Conservation (phyloP, 92 coral and sea anemone species). For the Porites evermanni region DNA sequence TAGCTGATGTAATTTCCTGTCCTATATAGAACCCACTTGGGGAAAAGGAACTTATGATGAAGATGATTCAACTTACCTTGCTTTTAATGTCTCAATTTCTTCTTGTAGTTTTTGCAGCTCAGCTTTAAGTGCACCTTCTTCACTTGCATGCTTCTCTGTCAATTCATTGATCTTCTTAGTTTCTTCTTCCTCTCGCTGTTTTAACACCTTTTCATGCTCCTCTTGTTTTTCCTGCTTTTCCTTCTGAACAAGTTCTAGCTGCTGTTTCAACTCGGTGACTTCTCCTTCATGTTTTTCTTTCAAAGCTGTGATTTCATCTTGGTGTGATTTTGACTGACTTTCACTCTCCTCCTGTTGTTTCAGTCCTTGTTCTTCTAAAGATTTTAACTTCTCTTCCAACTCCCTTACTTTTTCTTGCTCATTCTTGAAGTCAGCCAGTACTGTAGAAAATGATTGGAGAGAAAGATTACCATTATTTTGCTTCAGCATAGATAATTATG, state of each 20-base stretch:
- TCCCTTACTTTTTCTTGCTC: slow-evolving; percentile 76
- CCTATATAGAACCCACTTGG: background rate
- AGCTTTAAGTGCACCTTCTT: slow-evolving; percentile 68
- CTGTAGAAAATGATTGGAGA: slow-evolving; percentile 43
- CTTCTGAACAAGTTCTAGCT: slow-evolving; percentile 75
- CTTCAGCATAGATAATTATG: background rate
- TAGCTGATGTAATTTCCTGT: background rate
- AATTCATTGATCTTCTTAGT: slow-evolving; percentile 67
- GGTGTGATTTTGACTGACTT: slow-evolving; percentile 44
- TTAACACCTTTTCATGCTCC: slow-evolving; percentile 51
- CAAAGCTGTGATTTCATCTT: slow-evolving; percentile 71
- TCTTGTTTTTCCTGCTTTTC: slow-evolving; percentile 81
- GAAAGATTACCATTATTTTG: too few species aligned
- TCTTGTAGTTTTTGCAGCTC: slow-evolving; percentile 79
- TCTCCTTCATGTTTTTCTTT: slow-evolving; percentile 77
- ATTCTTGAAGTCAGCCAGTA: slow-evolving; percentile 77
- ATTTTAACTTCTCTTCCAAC: slow-evolving; percentile 77
- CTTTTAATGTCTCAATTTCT: slow-evolving; percentile 63
- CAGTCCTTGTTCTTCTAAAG: slow-evolving; percentile 62
- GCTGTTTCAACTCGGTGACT: slow-evolving; percentile 71
- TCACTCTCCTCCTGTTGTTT: slow-evolving; percentile 69
- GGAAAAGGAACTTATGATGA: too few species aligned
- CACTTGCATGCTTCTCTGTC: slow-evolving; percentile 75
- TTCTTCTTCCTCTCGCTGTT: slow-evolving; percentile 77
- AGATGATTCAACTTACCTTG: slow-evolving; percentile 17